These are phyloP conservation scores for Halictus rubicundus DNA, from an alignment of 1,140 invertebrate genomes.

Conservation along the genomic window DNA sequence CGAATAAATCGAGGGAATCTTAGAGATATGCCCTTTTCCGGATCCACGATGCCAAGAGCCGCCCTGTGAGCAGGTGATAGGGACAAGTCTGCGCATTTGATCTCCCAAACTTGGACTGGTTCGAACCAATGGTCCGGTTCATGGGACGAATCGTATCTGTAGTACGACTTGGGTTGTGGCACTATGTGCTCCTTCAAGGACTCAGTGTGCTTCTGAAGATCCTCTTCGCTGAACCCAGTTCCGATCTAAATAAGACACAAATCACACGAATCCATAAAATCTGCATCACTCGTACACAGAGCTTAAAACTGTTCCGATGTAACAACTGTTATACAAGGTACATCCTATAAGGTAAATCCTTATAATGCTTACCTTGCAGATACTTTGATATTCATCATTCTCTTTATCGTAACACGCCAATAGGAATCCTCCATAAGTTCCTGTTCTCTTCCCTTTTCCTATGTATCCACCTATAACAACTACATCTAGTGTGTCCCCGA, in stretches of 20 bases:
- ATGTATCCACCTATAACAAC: constrained; percentile 97
- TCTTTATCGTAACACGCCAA: constrained; percentile 97
- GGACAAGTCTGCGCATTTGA: constrained; percentile 99
- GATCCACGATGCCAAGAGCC: constrained; percentile 93
- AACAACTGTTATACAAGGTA: no score
- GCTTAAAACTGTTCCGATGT: no score
- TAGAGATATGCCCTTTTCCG: constrained; percentile 96
- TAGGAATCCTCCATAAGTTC: constrained; percentile 97
- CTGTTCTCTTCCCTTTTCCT: constrained; percentile 96
- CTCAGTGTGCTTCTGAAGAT: constrained; percentile 89
- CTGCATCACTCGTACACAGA: not conserved
- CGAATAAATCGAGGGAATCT: constrained; percentile 97
- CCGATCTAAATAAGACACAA: constrained; percentile 87
- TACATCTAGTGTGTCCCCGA: constrained; percentile 96
- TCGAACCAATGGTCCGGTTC: constrained; percentile 98
- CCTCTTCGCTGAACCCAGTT: constrained; percentile 98
- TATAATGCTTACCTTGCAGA: constrained; percentile 87
- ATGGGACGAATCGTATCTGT: constrained; percentile 88
- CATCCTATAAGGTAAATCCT: not conserved
- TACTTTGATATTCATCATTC: constrained; percentile 95
- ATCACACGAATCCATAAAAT: constrained; percentile 24
- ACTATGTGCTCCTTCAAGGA: constrained; percentile 91
- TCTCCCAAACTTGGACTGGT: constrained; percentile 96
- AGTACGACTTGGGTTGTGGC: constrained; percentile 90
- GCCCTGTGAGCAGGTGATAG: constrained; percentile 97